Conservation (phyloP, 2,797 vertebrate species). For the Mastacembelus armatus region DNA sequence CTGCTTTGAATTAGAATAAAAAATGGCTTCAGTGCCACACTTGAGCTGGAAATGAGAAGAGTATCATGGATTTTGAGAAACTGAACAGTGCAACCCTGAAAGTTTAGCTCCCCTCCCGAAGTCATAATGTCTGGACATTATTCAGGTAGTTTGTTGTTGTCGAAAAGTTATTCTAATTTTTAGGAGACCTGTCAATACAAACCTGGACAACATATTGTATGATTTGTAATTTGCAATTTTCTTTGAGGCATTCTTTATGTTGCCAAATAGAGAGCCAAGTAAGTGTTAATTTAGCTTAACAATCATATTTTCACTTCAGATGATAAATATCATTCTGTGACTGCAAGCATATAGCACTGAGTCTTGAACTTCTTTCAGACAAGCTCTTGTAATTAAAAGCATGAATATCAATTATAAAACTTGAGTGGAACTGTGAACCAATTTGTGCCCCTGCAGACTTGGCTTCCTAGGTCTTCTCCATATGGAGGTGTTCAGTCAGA, state of each 20-base stretch:
- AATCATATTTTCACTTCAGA: conserved; percentile 17
- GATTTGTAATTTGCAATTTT: conserved; percentile 9
- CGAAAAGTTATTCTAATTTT: not conserved
- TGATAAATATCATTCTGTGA: conserved; percentile 25
- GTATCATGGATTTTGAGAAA: not conserved
- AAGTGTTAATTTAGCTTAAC: conserved; percentile 25
- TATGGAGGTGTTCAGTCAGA: conserved; percentile 98
- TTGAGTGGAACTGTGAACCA: conserved; percentile 2
- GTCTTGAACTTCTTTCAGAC: conserved; percentile 43
- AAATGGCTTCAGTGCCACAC: conserved; percentile 1
- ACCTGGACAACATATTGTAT: not conserved
- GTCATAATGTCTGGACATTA: not conserved
- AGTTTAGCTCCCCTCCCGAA: not conserved
- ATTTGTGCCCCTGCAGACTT: conserved; percentile 80
- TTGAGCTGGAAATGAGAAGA: not conserved
- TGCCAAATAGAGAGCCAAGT: conserved; percentile 25
- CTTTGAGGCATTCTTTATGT: not conserved
- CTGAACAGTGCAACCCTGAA: not conserved
- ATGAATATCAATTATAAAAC: conserved; percentile 25
- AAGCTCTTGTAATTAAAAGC: conserved; percentile 48
- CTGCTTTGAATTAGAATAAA: conserved; percentile 27
- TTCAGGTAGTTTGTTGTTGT: not conserved
- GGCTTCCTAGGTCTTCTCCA: conserved; percentile 97
- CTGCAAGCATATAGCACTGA: conserved; percentile 6
- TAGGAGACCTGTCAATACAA: not conserved